Percentiles rank a stretch among this genome's conserved stretches.
Evolutionary conservation across 2,888 invertebrate genomes (phyloP).

Genomic region (Caenorhabditis sp.): DNA sequence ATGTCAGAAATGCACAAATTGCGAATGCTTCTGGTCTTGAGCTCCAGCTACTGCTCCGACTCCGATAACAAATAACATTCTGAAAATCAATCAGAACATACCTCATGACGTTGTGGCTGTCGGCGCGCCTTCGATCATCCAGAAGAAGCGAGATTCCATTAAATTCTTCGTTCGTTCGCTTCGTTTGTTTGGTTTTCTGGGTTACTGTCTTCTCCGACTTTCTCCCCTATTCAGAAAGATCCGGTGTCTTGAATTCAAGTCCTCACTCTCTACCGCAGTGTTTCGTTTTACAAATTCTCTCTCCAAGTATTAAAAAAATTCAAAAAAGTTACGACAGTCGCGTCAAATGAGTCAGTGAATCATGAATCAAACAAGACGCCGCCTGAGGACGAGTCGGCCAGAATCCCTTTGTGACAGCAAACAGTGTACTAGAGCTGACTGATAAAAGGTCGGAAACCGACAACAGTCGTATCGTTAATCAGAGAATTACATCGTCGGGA

Average conservation of each 20-base stretch:
- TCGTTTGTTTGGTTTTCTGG: conserved; percentile 49
- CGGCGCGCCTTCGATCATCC: conserved; percentile 11
- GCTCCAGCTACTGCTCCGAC: background rate
- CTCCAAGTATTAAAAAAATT: conserved; percentile 1
- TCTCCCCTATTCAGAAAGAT: conserved; percentile 20
- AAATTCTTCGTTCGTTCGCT: conserved; percentile 27
- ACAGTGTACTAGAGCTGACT: conserved; percentile 21
- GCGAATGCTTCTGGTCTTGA: background rate
- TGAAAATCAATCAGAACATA: conserved; percentile 28
- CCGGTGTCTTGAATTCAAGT: background rate
- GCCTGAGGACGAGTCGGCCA: conserved; percentile 32
- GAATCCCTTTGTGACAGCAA: conserved; percentile 46
- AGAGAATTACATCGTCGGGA: background rate
- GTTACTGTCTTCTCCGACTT: conserved; percentile 34
- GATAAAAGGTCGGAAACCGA: conserved; percentile 24
- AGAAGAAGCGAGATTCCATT: conserved; percentile 44
- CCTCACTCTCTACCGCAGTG: background rate
- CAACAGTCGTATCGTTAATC: background rate
- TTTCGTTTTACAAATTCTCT: no score
- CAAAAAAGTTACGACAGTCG: conserved; percentile 5
- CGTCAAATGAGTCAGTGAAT: conserved; percentile 37
- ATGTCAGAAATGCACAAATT: conserved; percentile 38
- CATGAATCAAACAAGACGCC: conserved; percentile 29
- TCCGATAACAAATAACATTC: conserved; percentile 9
- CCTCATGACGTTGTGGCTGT: conserved; percentile 30